phyloP scores from a whole-genome alignment of 2,888 invertebrate species.

The Melanophora roralis region DNA sequence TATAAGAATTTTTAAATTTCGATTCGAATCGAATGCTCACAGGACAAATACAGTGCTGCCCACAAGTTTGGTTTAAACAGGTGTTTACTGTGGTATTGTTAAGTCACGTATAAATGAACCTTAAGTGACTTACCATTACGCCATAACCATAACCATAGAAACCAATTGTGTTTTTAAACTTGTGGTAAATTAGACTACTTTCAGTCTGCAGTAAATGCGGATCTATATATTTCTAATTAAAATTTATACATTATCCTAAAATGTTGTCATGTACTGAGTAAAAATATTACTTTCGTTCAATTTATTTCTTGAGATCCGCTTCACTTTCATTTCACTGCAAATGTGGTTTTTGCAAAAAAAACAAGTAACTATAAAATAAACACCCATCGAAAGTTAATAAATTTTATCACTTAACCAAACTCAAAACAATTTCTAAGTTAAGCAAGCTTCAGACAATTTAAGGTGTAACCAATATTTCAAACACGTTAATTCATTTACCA shows the following conservation, averaged over 20 bases:
- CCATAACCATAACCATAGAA: no score
- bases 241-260: background rate
- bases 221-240: constrained; percentile 35
- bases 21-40: no score
- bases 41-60: no score
- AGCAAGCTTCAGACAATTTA: constrained; percentile 49
- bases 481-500: constrained; percentile 7
- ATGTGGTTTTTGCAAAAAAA: constrained; percentile 22
- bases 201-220: background rate
- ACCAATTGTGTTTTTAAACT: no score
- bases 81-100: no score
- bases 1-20: no score
- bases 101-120: no score
- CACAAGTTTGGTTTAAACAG: no score
- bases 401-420: constrained; percentile 30
- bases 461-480: constrained; percentile 53
- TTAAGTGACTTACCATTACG: no score
- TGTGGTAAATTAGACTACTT: background rate
- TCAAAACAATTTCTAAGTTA: background rate
- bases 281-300: constrained; percentile 45
- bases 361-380: background rate
- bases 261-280: background rate
- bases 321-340: constrained; percentile 27
- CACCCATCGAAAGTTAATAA: constrained; percentile 32
- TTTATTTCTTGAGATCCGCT: constrained; percentile 52